Evolutionary conservation across 2,888 invertebrate genomes (phyloP), one percentile per base, ranked within the genome.

Genomic region (Arenicola marina): DNA sequence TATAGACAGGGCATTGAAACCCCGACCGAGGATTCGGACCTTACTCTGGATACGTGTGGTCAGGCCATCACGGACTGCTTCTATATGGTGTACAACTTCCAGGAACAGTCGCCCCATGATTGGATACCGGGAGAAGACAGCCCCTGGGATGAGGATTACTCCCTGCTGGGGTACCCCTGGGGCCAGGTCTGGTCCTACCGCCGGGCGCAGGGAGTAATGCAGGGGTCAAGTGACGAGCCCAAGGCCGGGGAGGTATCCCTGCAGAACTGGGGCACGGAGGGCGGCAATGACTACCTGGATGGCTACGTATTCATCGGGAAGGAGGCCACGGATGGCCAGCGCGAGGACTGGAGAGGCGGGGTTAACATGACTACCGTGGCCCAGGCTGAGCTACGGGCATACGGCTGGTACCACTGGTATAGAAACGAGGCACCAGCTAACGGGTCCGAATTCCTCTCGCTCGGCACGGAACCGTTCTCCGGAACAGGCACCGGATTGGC

Each of bases 101-200:
- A n/a, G n/a, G n/a, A n/a, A n/a, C n/a, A n/a, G n/a, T n/a, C n/a
- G n/a, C n/a, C n/a, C n/a, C n/a, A n/a, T n/a, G n/a, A n/a, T n/a
- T n/a, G n/a, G n/a, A n/a, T n/a, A n/a, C n/a, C n/a, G n/a, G n/a
- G n/a, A n/a, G 11, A 51, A 28, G 28, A 53, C 7, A 46, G 51
- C 55, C 26, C 31, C 24, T 29, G 44, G 45, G 31, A 51, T 59
- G n/a, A 57, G 29, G 15, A 44, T 18, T 66, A 58, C 53, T 58
- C 59, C 31, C 51, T 65, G 29, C 34, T 18, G 21, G 56, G 48
- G 1, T n/a, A 24, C 21, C 11, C 56, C 4, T 68, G 66, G 66
- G 66, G 61, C 26, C 34, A 53, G 28, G 53, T 64, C 18, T 68
- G 66, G 68, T 54, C 64, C n/a, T 68, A 68, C 56, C 51, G 66